Percentiles rank a stretch among this genome's conserved stretches.
Evolutionary conservation across 2,888 invertebrate genomes (phyloP).

Genomic region (Phortica okadai): DNA sequence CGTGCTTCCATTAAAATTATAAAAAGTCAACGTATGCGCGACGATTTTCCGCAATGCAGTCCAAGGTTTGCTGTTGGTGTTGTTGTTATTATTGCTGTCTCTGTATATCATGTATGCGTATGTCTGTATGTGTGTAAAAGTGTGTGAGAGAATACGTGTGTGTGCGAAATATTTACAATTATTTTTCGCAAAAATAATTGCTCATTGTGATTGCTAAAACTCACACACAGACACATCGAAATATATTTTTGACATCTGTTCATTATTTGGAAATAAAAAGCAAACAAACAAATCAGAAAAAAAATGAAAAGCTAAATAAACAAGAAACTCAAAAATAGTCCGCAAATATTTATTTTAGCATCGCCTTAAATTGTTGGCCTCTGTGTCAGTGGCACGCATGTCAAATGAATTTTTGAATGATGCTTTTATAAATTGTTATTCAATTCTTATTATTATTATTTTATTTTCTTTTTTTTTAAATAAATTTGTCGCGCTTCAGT

Average conservation of each 20-base stretch:
- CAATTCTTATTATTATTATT: not conserved
- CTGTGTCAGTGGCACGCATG: not conserved
- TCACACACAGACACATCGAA: too few species aligned
- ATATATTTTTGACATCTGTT: not conserved
- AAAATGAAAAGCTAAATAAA: not conserved
- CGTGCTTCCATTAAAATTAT: conserved; percentile 62
- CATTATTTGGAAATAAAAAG: conserved; percentile 3
- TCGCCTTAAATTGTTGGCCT: not conserved
- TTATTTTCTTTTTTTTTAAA: conserved; percentile 36
- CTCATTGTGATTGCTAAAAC: not conserved
- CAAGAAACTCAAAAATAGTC: not conserved
- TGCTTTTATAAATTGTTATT: not conserved
- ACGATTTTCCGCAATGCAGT: conserved; percentile 17
- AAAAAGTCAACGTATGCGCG: conserved; percentile 34
- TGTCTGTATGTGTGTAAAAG: not conserved
- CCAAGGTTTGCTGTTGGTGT: not conserved
- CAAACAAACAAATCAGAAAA: not conserved
- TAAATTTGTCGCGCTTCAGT: conserved; percentile 50
- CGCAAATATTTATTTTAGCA: not conserved
- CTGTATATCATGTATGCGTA: not conserved
- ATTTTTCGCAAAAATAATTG: conserved; percentile 8
- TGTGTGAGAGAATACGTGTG: not conserved
- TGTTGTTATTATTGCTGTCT: too few species aligned
- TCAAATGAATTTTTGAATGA: conserved; percentile 2
- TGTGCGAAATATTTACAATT: conserved; percentile 3